phyloP scores from a whole-genome alignment of 2,797 vertebrate genomes.

The Dromococcyx pavoninus region DNA sequence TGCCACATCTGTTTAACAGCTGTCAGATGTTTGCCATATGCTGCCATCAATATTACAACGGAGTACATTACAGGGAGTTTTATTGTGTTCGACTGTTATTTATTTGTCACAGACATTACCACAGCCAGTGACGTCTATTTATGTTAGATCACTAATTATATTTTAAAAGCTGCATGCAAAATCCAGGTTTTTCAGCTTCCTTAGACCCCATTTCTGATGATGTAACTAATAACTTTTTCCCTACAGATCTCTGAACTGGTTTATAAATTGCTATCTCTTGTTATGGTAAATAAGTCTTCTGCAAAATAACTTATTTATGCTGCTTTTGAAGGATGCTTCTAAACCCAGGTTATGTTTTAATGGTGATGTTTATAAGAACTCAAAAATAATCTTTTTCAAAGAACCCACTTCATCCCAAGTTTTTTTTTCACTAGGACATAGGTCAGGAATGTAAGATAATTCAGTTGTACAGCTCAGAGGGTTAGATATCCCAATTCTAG shows the following conservation, averaged over 20 bases:
- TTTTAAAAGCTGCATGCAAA: slow-evolving; percentile 48
- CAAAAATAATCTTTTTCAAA: neutral
- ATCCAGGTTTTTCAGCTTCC: neutral
- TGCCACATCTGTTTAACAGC: slow-evolving; percentile 85
- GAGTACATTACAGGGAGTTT: slow-evolving; percentile 75
- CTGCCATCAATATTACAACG: slow-evolving; percentile 79
- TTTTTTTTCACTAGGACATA: neutral
- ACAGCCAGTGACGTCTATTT: slow-evolving; percentile 74
- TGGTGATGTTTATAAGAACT: neutral
- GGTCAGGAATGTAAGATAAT: neutral
- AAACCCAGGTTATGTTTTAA: neutral
- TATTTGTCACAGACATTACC: slow-evolving; percentile 78
- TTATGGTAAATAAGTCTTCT: slow-evolving; percentile 33
- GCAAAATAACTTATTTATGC: slow-evolving; percentile 46
- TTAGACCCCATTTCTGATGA: neutral
- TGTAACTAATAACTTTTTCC: neutral
- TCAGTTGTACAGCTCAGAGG: neutral
- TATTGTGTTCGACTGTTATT: slow-evolving; percentile 78
- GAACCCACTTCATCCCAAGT: neutral
- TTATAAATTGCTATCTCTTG: neutral
- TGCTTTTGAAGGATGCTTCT: slow-evolving; percentile 17
- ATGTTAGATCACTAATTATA: slow-evolving; percentile 72
- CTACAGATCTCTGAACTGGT: slow-evolving; percentile 2
- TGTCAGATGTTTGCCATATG: slow-evolving; percentile 84
- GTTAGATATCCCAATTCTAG: neutral